Conservation (phyloP, 2,888 invertebrate species). For the Heterodera filipjevi region DNA sequence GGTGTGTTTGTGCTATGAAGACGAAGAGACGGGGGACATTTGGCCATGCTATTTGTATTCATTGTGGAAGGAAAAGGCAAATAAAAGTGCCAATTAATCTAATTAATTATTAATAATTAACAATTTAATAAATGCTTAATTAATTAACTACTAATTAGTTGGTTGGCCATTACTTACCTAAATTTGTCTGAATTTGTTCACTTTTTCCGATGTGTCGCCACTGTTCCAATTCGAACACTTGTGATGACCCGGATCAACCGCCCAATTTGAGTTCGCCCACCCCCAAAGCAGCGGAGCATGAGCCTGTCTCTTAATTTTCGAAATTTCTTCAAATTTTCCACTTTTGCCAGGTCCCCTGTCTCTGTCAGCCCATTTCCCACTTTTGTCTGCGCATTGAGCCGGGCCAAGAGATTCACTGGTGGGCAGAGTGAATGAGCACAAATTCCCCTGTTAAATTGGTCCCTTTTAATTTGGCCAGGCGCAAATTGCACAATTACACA, state of each 20-base stretch:
- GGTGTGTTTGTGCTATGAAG: slow-evolving; percentile 64
- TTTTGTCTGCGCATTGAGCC: slow-evolving; percentile 54
- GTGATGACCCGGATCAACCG: slow-evolving; percentile 62
- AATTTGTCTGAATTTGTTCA: not conserved
- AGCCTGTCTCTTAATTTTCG: not conserved
- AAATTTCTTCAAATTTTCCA: not conserved
- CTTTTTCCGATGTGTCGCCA: slow-evolving; percentile 54
- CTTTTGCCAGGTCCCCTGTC: slow-evolving; percentile 44
- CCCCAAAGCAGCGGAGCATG: slow-evolving; percentile 24
- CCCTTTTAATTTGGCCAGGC: slow-evolving; percentile 31
- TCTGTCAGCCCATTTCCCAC: slow-evolving; percentile 64
- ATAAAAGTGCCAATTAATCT: too few relatives aligned
- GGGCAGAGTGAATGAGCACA: slow-evolving; percentile 33
- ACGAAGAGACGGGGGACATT: slow-evolving; percentile 59
- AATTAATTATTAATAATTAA: too few relatives aligned
- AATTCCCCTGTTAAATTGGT: slow-evolving; percentile 41
- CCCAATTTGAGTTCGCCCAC: slow-evolving; percentile 51
- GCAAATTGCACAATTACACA: slow-evolving; percentile 63
- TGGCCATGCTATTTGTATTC: slow-evolving; percentile 64
- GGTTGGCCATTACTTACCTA: too few relatives aligned
- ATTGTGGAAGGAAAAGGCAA: slow-evolving; percentile 60
- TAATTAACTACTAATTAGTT: not conserved
- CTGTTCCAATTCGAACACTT: slow-evolving; percentile 63
- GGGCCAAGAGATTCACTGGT: slow-evolving; percentile 56
- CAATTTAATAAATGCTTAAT: too few relatives aligned